Percentiles rank a stretch among this genome's conserved stretches.
These are phyloP conservation scores for Ranitomeya variabilis DNA, from an alignment of 2,113 vertebrate genomes.

Conservation along the genomic window DNA sequence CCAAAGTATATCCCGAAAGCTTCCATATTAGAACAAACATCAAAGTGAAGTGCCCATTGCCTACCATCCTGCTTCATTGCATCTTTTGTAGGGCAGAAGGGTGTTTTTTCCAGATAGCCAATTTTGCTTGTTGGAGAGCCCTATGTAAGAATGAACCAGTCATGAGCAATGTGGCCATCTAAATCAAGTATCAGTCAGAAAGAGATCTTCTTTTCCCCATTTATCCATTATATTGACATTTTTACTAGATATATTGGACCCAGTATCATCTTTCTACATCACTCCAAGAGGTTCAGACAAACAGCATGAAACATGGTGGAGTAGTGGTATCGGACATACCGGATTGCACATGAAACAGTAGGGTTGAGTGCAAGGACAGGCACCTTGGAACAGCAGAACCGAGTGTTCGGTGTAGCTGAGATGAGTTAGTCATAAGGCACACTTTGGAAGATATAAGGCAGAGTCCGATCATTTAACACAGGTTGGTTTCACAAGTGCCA, in stretches of 20 bases:
- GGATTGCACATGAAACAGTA: too few relatives aligned
- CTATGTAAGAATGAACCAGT: not conserved
- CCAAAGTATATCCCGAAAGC: too few relatives aligned
- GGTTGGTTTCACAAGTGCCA: too few relatives aligned
- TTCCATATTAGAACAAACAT: not conserved
- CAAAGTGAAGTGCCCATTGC: not conserved
- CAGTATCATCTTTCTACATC: not conserved
- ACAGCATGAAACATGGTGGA: not conserved
- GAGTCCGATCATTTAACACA: too few relatives aligned
- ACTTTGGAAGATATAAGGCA: too few relatives aligned
- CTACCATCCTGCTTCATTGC: not conserved
- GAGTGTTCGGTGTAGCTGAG: too few relatives aligned
- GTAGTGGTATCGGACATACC: too few relatives aligned
- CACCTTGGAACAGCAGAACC: too few relatives aligned
- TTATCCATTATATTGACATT: not conserved
- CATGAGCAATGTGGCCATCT: not conserved
- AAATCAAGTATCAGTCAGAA: not conserved
- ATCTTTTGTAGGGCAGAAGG: not conserved
- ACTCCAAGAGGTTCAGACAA: not conserved
- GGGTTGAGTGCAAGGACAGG: too few relatives aligned
- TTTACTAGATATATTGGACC: not conserved
- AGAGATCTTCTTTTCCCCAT: not conserved
- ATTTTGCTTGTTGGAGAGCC: not conserved
- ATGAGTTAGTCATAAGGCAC: too few relatives aligned
- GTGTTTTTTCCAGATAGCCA: not conserved